These are phyloP conservation scores for Diorhabda elongata DNA, from an alignment of 1,140 invertebrate species.

Conservation along the genomic window DNA sequence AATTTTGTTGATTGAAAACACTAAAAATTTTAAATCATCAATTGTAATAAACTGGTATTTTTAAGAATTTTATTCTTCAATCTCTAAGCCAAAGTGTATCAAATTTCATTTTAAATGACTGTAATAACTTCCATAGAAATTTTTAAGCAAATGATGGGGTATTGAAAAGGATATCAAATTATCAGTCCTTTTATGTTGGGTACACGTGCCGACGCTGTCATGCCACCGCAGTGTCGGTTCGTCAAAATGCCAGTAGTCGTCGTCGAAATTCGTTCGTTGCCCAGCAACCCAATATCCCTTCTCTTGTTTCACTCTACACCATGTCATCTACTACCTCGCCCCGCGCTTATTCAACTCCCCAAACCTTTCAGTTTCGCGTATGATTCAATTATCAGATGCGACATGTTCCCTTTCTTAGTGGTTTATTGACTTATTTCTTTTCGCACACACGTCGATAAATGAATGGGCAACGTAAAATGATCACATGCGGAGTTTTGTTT, in stretches of 20 bases:
- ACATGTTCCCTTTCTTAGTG: constrained; percentile 36
- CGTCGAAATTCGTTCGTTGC: constrained; percentile 35
- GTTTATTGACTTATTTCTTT: constrained; percentile 44
- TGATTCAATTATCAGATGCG: constrained; percentile 45
- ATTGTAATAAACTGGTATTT: too few relatives aligned
- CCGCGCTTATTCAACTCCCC: constrained; percentile 16
- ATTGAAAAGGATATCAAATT: too few relatives aligned
- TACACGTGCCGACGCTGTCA: background rate
- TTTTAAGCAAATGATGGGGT: too few relatives aligned
- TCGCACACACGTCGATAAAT: constrained; percentile 10
- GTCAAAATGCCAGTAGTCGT: constrained; percentile 27
- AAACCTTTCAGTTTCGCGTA: constrained; percentile 27
- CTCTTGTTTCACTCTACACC: constrained; percentile 23
- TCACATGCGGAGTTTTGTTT: background rate
- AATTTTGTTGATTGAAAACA: too few relatives aligned
- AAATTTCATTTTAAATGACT: too few relatives aligned
- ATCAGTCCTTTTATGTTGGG: too few relatives aligned
- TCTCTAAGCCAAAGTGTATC: too few relatives aligned
- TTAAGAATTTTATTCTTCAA: too few relatives aligned
- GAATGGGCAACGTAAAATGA: constrained; percentile 8
- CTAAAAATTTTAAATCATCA: too few relatives aligned
- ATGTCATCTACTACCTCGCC: constrained; percentile 17
- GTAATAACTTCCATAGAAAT: too few relatives aligned
- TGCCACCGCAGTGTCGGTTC: too few relatives aligned
- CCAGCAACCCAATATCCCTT: constrained; percentile 44